Percentiles rank a stretch among this genome's conserved stretches.
phyloP scores from a whole-genome alignment of 64 coral and sea anemone species.

The Actinia equina region DNA sequence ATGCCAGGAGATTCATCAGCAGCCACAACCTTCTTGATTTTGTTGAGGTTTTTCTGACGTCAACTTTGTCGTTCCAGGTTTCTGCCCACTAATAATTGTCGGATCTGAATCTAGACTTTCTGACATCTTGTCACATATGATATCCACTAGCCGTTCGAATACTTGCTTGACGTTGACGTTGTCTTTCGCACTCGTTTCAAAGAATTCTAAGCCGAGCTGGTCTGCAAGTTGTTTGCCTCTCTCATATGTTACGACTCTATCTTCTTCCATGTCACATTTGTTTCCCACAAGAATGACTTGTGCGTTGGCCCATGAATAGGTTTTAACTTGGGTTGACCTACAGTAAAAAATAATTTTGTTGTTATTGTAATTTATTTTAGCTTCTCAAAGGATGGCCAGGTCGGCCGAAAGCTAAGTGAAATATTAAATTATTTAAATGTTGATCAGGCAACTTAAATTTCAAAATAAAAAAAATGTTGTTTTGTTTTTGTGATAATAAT shows the following conservation, averaged over 20 bases:
- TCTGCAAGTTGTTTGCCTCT: constrained; percentile 90
- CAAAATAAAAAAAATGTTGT: too few relatives aligned
- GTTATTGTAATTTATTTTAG: too few relatives aligned
- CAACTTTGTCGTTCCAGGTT: constrained; percentile 89
- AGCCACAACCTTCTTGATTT: constrained; percentile 75
- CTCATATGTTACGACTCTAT: constrained; percentile 79
- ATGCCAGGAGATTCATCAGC: constrained; percentile 34
- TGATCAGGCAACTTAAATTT: too few relatives aligned
- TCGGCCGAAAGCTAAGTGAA: too few relatives aligned
- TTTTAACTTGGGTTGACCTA: constrained; percentile 98
- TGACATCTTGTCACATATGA: constrained; percentile 99
- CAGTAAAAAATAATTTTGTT: not conserved
- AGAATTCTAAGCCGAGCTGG: constrained; percentile 95
- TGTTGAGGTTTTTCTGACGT: constrained; percentile 71
- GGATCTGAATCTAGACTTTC: constrained; percentile 98
- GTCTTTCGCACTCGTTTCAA: constrained; percentile 99
- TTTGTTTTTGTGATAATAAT: too few relatives aligned
- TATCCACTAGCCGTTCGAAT: constrained; percentile 96
- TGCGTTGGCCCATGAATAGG: constrained; percentile 97
- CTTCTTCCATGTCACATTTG: constrained; percentile 96
- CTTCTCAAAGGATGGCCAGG: too few relatives aligned
- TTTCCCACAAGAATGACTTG: constrained; percentile 97
- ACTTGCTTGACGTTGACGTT: constrained; percentile 96
- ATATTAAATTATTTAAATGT: too few relatives aligned
- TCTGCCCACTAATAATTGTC: constrained; percentile 91